Evolutionary conservation across 2,113 vertebrate species (phyloP).

Genomic region (Antennarius striatus): DNA sequence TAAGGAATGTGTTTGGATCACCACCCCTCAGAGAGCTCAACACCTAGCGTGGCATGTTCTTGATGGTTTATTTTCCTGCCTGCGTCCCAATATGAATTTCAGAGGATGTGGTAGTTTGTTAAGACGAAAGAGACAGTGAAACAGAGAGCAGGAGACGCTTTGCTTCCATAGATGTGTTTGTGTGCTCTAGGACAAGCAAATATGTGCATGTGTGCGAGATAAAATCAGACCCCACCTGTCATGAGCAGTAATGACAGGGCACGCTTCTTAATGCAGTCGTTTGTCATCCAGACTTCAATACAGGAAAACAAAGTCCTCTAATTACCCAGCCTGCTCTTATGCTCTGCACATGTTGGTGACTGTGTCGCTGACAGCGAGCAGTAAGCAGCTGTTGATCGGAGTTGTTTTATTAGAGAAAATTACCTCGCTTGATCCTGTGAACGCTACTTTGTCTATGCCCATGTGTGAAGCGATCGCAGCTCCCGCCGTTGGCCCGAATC

Average conservation of each 20-base stretch:
- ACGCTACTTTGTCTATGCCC: constrained; percentile 98
- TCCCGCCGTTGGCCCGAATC: constrained; percentile 94
- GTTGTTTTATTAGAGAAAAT: constrained; percentile 27
- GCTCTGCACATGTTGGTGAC: constrained; percentile 68
- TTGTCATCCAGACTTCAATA: constrained; percentile 65
- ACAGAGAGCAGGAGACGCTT: constrained; percentile 36
- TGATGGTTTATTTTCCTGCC: too few species aligned
- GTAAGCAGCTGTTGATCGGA: constrained; percentile 35
- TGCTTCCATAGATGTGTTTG: constrained; percentile 42
- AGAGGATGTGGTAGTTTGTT: constrained; percentile 13
- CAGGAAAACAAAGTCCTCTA: constrained; percentile 47
- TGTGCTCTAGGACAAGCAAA: constrained; percentile 41
- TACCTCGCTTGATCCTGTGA: constrained; percentile 98
- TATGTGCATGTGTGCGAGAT: constrained; percentile 57
- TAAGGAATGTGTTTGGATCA: too few species aligned
- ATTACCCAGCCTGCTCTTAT: constrained; percentile 42
- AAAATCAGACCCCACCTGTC: constrained; percentile 56
- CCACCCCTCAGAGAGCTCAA: too few species aligned
- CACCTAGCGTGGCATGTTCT: too few species aligned
- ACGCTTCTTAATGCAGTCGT: constrained; percentile 52
- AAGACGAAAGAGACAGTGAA: constrained; percentile 36
- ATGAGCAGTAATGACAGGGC: constrained; percentile 68
- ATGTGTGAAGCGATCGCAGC: constrained; percentile 92
- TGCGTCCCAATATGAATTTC: not conserved
- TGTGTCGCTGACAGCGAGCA: constrained; percentile 56